Evolutionary conservation across 2,888 invertebrate species (phyloP).

Genomic region (Agrochola circellaris): DNA sequence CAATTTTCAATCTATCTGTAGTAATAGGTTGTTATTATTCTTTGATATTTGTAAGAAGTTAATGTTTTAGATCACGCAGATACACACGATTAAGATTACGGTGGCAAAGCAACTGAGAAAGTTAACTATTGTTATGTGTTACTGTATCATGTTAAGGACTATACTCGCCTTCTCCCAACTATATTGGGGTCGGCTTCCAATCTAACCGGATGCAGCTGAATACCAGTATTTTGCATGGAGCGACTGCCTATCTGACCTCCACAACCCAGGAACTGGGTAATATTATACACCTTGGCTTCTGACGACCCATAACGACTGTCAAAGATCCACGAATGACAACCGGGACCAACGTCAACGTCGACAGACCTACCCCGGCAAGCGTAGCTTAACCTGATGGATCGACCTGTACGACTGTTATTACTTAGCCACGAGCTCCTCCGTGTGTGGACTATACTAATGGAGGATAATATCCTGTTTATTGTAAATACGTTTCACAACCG

Average conservation of each 20-base stretch:
- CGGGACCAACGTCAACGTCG: neutral
- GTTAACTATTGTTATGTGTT: neutral
- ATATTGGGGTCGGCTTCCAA: too few relatives aligned
- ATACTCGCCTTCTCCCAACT: too few relatives aligned
- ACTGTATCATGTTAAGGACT: too few relatives aligned
- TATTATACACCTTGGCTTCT: neutral
- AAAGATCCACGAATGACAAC: neutral
- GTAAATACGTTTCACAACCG: neutral
- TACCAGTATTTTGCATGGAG: too few relatives aligned
- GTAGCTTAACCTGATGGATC: too few relatives aligned
- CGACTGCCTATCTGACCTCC: too few relatives aligned
- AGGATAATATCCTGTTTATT: neutral
- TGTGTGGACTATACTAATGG: too few relatives aligned
- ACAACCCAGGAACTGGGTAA: too few relatives aligned
- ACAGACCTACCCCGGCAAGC: too few relatives aligned
- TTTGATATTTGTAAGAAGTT: neutral
- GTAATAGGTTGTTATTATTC: neutral
- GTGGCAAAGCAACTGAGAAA: neutral
- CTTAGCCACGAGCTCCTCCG: too few relatives aligned
- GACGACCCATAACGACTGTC: neutral
- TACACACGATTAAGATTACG: neutral
- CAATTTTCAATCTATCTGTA: slow-evolving; percentile 18
- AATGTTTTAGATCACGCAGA: neutral
- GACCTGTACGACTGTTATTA: too few relatives aligned
- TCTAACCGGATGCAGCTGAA: too few relatives aligned